Conservation (phyloP, 2,888 invertebrate species). For the Frankliniella fusca region DNA sequence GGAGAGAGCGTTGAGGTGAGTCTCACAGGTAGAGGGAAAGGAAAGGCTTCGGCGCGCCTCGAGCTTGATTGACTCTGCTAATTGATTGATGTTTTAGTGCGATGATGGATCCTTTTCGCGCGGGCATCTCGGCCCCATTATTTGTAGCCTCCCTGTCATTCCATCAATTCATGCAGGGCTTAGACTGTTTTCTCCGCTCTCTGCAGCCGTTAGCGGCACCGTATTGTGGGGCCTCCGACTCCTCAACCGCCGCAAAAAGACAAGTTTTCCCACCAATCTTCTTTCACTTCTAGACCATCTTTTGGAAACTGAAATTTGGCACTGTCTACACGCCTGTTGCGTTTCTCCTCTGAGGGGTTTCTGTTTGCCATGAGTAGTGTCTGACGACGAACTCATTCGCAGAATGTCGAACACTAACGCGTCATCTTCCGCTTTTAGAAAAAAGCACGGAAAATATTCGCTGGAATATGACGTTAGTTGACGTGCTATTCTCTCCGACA, state of each 20-base stretch:
- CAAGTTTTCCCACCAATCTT: too few relatives aligned
- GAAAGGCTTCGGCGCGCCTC: not conserved
- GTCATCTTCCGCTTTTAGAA: not conserved
- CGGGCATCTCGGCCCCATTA: not conserved
- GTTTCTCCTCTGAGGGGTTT: not conserved
- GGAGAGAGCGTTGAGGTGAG: not conserved
- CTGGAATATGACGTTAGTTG: not conserved
- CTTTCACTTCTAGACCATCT: too few relatives aligned
- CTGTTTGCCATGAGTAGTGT: not conserved
- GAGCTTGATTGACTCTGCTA: not conserved
- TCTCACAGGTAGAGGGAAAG: not conserved
- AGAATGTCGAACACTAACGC: not conserved
- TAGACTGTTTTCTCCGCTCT: too few relatives aligned
- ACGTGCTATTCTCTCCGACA: not conserved
- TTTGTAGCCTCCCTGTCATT: too few relatives aligned
- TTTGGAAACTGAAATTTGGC: too few relatives aligned
- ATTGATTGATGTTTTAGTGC: not conserved
- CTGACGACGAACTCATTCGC: not conserved
- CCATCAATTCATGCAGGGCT: too few relatives aligned
- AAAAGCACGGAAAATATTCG: too few relatives aligned
- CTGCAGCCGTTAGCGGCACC: too few relatives aligned
- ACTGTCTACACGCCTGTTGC: not conserved
- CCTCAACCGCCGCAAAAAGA: too few relatives aligned
- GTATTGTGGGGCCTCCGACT: too few relatives aligned
- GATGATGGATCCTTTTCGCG: conserved; percentile 7